A percentile compares a stretch with the other conserved stretches of the same genome.
Conservation (phyloP, 2,888 invertebrate genomes). For the Mactromeris polynyma region DNA sequence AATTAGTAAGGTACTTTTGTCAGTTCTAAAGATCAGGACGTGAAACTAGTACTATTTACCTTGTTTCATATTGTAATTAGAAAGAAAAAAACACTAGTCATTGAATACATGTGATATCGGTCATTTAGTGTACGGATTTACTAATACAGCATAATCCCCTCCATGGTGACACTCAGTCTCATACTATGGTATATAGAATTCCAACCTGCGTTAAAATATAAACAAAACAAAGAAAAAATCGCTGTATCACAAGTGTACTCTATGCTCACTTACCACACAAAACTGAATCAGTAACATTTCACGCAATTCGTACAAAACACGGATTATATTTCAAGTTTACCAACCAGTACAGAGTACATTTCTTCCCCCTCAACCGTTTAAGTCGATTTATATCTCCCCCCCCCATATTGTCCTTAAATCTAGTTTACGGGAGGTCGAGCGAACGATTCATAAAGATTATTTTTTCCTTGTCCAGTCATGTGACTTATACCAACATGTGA, state of each 20-base stretch:
- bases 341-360: neutral
- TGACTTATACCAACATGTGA: too few species aligned
- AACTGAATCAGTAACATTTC: neutral
- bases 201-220: neutral
- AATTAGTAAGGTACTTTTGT: neutral
- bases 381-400: neutral
- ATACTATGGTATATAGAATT: neutral
- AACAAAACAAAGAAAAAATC: conserved; percentile 20
- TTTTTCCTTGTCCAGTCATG: neutral
- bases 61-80: neutral
- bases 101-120: neutral
- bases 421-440: neutral
- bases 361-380: neutral
- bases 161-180: neutral
- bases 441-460: neutral
- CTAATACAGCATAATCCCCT: neutral
- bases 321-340: neutral
- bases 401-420: neutral
- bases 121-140: neutral
- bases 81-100: neutral
- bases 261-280: neutral
- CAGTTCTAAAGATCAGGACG: neutral
- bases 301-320: neutral
- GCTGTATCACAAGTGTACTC: conserved; percentile 8
- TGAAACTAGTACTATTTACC: too few species aligned